Percentiles rank a stretch among this genome's conserved stretches.
Conservation (phyloP, 2,113 vertebrate genomes). For the Progne subis region DNA sequence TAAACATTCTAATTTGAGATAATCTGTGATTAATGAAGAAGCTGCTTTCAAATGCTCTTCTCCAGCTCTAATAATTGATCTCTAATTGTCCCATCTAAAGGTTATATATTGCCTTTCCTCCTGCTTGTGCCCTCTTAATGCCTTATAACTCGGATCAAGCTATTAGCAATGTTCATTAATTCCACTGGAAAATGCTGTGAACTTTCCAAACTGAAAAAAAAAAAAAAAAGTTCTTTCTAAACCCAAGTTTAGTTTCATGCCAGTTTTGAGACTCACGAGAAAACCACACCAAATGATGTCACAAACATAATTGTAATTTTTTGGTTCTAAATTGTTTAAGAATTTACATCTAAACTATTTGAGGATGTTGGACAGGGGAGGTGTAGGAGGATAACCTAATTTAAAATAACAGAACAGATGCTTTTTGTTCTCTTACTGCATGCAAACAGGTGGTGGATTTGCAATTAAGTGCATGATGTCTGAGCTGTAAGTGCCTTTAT, state of each 20-base stretch:
- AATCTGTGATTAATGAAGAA: constrained; percentile 67
- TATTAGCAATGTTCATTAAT: constrained; percentile 65
- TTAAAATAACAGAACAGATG: constrained; percentile 9
- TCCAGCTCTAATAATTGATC: constrained; percentile 61
- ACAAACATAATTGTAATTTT: background rate
- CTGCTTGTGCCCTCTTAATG: constrained; percentile 60
- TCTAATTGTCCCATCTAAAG: constrained; percentile 65
- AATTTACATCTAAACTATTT: background rate
- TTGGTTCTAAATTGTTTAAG: background rate
- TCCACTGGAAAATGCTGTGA: constrained; percentile 48
- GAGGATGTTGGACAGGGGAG: background rate
- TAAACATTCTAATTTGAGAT: constrained; percentile 63
- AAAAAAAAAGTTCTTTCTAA: background rate
- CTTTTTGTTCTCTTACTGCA: constrained; percentile 1
- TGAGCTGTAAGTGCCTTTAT: background rate
- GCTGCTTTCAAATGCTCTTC: constrained; percentile 30
- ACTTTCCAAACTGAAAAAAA: constrained; percentile 10
- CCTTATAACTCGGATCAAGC: constrained; percentile 27
- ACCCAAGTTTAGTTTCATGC: background rate
- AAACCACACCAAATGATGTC: background rate
- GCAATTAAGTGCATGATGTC: background rate
- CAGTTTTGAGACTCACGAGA: background rate
- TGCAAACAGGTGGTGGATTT: background rate
- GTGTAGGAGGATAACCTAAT: constrained; percentile 18
- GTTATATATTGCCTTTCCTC: constrained; percentile 69